Evolutionary conservation across 2,797 vertebrate genomes (phyloP).

Genomic region (Cirrhinus molitorella): DNA sequence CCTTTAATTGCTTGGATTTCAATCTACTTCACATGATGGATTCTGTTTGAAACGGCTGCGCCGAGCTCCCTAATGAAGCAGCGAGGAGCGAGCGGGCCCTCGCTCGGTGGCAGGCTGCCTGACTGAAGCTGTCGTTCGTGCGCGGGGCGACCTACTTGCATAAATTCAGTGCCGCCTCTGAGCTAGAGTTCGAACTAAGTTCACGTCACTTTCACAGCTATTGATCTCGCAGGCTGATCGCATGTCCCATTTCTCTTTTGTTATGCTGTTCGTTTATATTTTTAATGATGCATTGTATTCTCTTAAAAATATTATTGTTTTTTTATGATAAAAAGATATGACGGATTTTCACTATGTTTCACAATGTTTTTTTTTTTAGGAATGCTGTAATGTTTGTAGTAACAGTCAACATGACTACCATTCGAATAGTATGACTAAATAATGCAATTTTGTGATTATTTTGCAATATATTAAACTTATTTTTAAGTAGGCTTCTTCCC

Average conservation of each 20-base stretch:
- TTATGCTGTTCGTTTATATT: not conserved
- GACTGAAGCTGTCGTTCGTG: conserved; percentile 43
- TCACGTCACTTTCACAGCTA: conserved; percentile 46
- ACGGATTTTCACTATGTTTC: too few relatives aligned
- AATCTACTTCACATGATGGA: conserved; percentile 54
- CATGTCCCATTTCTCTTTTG: conserved; percentile 10
- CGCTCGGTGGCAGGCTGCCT: conserved; percentile 43
- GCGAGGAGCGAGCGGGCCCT: conserved; percentile 24
- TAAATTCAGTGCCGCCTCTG: conserved; percentile 53
- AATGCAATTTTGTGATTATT: too few relatives aligned
- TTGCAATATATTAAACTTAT: too few relatives aligned
- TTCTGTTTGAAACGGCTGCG: conserved; percentile 55
- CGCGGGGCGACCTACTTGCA: conserved; percentile 59
- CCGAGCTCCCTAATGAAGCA: conserved; percentile 55
- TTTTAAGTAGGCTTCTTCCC: too few relatives aligned
- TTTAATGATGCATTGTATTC: conserved; percentile 15
- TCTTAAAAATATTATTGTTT: not conserved
- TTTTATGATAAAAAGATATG: too few relatives aligned
- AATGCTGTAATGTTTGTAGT: too few relatives aligned
- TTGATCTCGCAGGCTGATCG: conserved; percentile 52
- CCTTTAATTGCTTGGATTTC: conserved; percentile 60
- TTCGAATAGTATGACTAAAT: too few relatives aligned
- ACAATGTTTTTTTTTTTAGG: too few relatives aligned
- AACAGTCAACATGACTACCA: too few relatives aligned
- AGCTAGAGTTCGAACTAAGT: conserved; percentile 57